Percentiles rank a stretch among this genome's conserved stretches.
Conservation (phyloP, 1,140 invertebrate genomes). For the Sarcophaga peregrina region DNA sequence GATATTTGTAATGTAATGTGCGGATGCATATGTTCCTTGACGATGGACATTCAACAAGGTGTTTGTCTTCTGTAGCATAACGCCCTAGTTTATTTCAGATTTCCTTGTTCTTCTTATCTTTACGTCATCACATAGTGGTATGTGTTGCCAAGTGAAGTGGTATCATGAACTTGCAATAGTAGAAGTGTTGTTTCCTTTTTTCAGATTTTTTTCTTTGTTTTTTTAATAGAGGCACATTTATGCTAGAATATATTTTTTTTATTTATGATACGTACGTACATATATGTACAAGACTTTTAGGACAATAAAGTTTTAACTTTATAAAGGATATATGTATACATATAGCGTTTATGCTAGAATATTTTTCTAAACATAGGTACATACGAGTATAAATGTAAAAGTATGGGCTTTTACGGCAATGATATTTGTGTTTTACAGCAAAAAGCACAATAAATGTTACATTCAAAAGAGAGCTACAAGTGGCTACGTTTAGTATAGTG, state of each 20-base stretch:
- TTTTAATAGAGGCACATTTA: neutral
- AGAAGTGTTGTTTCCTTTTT: neutral
- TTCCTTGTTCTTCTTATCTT: slow-evolving; percentile 11
- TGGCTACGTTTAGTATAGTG: neutral
- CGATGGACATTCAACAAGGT: slow-evolving; percentile 40
- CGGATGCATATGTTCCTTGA: neutral
- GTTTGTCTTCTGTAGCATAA: slow-evolving; percentile 28
- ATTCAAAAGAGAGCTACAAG: slow-evolving; percentile 31
- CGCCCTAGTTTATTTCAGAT: slow-evolving; percentile 33
- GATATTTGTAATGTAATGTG: no score
- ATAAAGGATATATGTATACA: no score
- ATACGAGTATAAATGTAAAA: no score
- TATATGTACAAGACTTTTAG: neutral
- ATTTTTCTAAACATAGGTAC: neutral
- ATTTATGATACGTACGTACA: neutral
- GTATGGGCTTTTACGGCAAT: neutral
- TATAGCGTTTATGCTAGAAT: no score
- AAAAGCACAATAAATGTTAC: no score
- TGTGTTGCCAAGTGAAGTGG: slow-evolving; percentile 40
- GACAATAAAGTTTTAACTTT: no score
- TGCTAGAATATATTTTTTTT: neutral
- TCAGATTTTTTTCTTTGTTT: neutral
- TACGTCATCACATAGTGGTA: slow-evolving; percentile 30
- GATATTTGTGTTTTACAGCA: neutral
- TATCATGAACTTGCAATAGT: neutral